Conservation (phyloP, 2,113 vertebrate species). For the Terrapene triunguis region DNA sequence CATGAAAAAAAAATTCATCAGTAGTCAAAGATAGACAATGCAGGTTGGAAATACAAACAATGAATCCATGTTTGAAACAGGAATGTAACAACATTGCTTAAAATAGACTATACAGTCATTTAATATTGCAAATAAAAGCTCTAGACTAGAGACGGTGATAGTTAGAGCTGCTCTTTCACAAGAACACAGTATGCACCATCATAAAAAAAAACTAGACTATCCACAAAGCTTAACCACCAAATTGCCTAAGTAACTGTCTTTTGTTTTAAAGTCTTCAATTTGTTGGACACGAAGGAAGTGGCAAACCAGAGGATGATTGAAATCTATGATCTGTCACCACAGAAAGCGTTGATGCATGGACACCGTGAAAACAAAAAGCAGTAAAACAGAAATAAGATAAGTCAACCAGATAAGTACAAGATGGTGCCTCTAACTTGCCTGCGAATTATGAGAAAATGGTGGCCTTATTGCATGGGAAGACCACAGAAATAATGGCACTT, state of each 20-base stretch:
- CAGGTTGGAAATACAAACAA: not conserved
- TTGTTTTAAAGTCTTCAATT: constrained; percentile 64
- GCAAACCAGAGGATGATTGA: constrained; percentile 62
- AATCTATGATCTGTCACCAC: constrained; percentile 66
- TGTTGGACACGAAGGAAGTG: constrained; percentile 79
- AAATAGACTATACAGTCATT: not conserved
- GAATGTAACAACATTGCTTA: not conserved
- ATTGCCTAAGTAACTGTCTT: constrained; percentile 82
- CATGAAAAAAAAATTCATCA: not conserved
- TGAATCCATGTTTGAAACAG: not conserved
- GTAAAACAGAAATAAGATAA: constrained; percentile 34
- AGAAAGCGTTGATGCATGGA: constrained; percentile 9
- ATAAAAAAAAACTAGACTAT: constrained; percentile 32
- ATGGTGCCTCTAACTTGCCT: not conserved
- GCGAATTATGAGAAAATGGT: constrained; percentile 24
- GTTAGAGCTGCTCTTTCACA: constrained; percentile 68
- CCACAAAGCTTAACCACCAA: constrained; percentile 74
- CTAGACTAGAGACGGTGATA: not conserved
- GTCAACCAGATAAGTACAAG: not conserved
- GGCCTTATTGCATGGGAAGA: not conserved
- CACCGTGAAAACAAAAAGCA: constrained; percentile 31
- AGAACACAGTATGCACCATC: constrained; percentile 30
- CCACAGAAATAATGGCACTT: not conserved
- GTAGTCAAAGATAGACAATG: not conserved
- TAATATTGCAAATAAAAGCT: not conserved